Percentiles rank a stretch among this genome's conserved stretches.
These are phyloP conservation scores for Gymnogyps californianus DNA, from an alignment of 2,113 vertebrate genomes.

Conservation along the genomic window DNA sequence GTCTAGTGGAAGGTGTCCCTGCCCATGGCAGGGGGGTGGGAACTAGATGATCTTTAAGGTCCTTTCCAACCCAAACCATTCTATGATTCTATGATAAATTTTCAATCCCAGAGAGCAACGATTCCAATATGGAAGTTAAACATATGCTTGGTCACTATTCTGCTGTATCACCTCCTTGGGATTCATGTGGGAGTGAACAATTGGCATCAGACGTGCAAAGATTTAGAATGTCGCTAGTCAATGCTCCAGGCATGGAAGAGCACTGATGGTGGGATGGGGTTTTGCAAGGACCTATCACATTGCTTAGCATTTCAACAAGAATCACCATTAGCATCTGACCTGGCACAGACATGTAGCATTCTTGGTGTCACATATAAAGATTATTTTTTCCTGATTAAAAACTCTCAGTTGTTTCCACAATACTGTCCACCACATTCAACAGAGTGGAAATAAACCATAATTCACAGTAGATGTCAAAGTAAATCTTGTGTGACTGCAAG, in stretches of 20 bases:
- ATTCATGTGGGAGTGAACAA: background rate
- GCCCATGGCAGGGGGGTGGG: too few relatives aligned
- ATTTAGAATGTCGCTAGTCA: background rate
- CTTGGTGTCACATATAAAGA: background rate
- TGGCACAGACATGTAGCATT: background rate
- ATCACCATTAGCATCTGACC: background rate
- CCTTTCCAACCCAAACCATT: too few relatives aligned
- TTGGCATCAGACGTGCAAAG: background rate
- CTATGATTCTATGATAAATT: background rate
- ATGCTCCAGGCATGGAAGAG: background rate
- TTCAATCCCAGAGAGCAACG: slow-evolving; percentile 48
- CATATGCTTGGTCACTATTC: background rate
- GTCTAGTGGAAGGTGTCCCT: too few relatives aligned
- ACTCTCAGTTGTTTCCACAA: background rate
- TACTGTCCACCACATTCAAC: background rate
- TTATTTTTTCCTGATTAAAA: background rate
- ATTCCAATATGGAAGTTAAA: slow-evolving; percentile 43
- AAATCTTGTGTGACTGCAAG: background rate
- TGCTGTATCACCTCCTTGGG: slow-evolving; percentile 26
- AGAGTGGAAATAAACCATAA: background rate
- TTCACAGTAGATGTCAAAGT: background rate
- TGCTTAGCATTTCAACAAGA: background rate
- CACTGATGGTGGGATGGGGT: background rate
- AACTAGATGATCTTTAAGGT: too few relatives aligned
- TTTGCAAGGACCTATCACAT: background rate